Evolutionary conservation across 2,113 vertebrate genomes (phyloP), one percentile per base, ranked within the genome.

Genomic region (Urocolius indicus): DNA sequence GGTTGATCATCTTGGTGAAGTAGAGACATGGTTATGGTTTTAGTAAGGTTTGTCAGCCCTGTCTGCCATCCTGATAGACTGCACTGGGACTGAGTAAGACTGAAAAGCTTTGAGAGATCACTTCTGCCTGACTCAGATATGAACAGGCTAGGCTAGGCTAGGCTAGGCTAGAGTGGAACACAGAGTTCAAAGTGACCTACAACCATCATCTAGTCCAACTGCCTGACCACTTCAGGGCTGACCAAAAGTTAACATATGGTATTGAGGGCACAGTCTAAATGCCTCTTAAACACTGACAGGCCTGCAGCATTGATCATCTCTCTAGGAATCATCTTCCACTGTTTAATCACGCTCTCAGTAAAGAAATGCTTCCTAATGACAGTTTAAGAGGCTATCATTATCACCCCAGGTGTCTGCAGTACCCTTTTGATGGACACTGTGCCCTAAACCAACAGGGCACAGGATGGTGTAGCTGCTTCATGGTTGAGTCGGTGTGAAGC

Each of bases 121-220:
- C 14, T 65, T 90, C 41, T 77, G 63, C 16, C 34, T 55, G 34
- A 81, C 38, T 62, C 43, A 36, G 21, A 49, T 34, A 52, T 6
- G n/a, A 59, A 59, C 11, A 49, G 49, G 21, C 20, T 23, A 49
- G 49, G 21, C 20, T 16, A 27, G 51, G 24, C 6, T 27, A 24
- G 51, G 24, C 13, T 52, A 24, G 51, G 24, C n/a, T 13, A 59
- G 34, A 17, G n/a, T 24, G 48, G 43, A n/a, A 67, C 14, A 48
- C 21, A 48, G 8, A 57, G 48, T 8, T 0, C 0, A 59, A 73
- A 67, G 5, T 16, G 23, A 38, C 41, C 9, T 45, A 26, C 11
- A 61, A 67, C 6, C 24, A 34, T 23, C 43, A 62, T 41, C 38
- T 41, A 41, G 38, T 41, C 21, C 45, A 65, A 41, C 32, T 43